Evolutionary conservation across 2,888 invertebrate genomes (phyloP).

Genomic region (Chesias legatella): DNA sequence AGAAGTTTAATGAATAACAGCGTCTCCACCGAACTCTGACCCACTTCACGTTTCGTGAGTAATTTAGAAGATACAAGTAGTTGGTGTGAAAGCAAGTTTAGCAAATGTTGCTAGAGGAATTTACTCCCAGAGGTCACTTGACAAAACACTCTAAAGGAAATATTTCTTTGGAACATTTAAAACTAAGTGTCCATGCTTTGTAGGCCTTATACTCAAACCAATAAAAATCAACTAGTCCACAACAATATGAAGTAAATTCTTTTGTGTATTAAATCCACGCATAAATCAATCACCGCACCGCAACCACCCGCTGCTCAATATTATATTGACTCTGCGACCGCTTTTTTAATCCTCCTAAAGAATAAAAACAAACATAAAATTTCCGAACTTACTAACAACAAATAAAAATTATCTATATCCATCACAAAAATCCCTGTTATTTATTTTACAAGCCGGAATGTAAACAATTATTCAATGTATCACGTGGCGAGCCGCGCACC

Average conservation of each 20-base stretch:
- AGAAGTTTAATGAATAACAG: slow-evolving; percentile 63
- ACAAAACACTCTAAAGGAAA: too few relatives aligned
- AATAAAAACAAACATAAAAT: slow-evolving; percentile 39
- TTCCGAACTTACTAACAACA: slow-evolving; percentile 29
- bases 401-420: slow-evolving; percentile 25
- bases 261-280: slow-evolving; percentile 43
- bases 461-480: slow-evolving; percentile 44
- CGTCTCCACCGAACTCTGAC: slow-evolving; percentile 49
- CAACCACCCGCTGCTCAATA: slow-evolving; percentile 56
- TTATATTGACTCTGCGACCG: slow-evolving; percentile 46
- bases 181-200: too few relatives aligned
- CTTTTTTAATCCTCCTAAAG: slow-evolving; percentile 47
- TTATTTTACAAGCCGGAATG: slow-evolving; percentile 35
- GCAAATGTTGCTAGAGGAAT: too few relatives aligned
- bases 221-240: slow-evolving; percentile 10
- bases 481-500: slow-evolving; percentile 61
- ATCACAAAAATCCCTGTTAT: slow-evolving; percentile 28
- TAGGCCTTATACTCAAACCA: slow-evolving; percentile 23
- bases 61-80: slow-evolving; percentile 40
- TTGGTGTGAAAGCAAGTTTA: slow-evolving; percentile 7
- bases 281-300: slow-evolving; percentile 55
- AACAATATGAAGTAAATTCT: slow-evolving; percentile 37
- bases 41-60: slow-evolving; percentile 43
- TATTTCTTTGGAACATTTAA: too few relatives aligned
- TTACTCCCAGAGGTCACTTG: too few relatives aligned